Evolutionary conservation across 1,140 invertebrate species (phyloP).

Genomic region (Alviniconcha marisindica): DNA sequence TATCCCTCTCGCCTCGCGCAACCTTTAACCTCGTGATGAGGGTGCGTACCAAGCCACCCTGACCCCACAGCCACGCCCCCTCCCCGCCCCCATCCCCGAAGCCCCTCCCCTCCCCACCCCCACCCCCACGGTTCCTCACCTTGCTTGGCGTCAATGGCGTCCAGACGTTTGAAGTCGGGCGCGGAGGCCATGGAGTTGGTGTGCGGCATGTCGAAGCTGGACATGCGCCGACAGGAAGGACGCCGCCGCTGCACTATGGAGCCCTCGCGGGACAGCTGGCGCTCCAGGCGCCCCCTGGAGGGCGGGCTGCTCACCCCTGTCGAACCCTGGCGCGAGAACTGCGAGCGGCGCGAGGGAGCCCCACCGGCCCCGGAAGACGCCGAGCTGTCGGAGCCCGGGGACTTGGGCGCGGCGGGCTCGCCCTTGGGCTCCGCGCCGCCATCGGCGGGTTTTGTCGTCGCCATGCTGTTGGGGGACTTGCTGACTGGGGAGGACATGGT

Average conservation of each 20-base stretch:
- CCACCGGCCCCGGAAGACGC: background rate
- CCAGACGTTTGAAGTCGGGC: conserved; percentile 22
- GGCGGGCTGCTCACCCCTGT: background rate
- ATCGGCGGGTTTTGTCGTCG: too few relatives aligned
- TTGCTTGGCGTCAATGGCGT: conserved; percentile 31
- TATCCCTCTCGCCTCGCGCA: too few relatives aligned
- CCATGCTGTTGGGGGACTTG: too few relatives aligned
- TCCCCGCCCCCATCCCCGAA: background rate
- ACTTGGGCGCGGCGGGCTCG: too few relatives aligned
- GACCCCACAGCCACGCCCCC: background rate
- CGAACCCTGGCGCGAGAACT: background rate
- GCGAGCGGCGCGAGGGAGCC: background rate
- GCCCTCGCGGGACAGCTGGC: conserved; percentile 28
- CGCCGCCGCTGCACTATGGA: conserved; percentile 3
- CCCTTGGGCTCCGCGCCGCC: too few relatives aligned
- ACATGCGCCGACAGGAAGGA: background rate
- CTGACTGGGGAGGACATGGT: too few relatives aligned
- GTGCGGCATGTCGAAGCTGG: conserved; percentile 44
- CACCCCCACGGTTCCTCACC: conserved; percentile 16
- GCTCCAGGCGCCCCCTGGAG: background rate
- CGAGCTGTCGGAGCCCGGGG: background rate
- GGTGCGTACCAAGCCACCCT: too few relatives aligned
- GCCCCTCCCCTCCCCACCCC: background rate
- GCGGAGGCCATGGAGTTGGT: conserved; percentile 31
- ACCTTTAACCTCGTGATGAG: too few relatives aligned